Evolutionary conservation across 2,797 vertebrate species (phyloP), one percentile per base, ranked within the genome.

Genomic region (Acanthurus lineatus): DNA sequence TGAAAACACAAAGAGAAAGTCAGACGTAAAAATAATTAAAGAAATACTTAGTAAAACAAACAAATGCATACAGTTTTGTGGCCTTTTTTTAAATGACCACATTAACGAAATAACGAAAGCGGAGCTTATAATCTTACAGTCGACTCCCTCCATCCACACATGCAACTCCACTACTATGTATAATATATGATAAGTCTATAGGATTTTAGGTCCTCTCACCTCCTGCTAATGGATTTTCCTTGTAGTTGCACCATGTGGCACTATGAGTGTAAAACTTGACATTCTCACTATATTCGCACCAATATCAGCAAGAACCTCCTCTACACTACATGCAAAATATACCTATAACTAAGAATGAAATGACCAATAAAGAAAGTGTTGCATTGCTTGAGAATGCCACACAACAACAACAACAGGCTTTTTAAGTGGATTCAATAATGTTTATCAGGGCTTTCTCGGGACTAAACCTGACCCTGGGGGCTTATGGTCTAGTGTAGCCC

Each of bases 221-320:
- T 67, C 20, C 62, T 10, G 32, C 73, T 59, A 70, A 67, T 77
- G 56, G 60, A 54, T 25, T 71, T 72, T 44, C 1, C 76, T 53
- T 82, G 76, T 73, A 65, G 67, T 6, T 47, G 64, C 49, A 66
- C 59, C 54, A 58, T 84, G 64, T 65, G 59, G 40, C 52, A 19
- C 42, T 15, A 9, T 57, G 12, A 47, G 19, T 51, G n/a, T 49
- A 16, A 61, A 62, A 25, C 22, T 6, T 2, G 9, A 47, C 15
- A 17, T 28, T 19, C 32, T 9, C 47, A 9, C 28, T 20, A 58
- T 45, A 12, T 45, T 19, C 58, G 47, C 40, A 57, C 8, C 38
- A 14, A n/a, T 17, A 28, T 61, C 42, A 56, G 19, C 38, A 48
- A 49, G 22, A 61, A 47, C 15, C 22, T 40, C 9, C 6, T 47